Evolutionary conservation across 2,888 invertebrate genomes (phyloP).

Genomic region (Orchesellides sinensis): DNA sequence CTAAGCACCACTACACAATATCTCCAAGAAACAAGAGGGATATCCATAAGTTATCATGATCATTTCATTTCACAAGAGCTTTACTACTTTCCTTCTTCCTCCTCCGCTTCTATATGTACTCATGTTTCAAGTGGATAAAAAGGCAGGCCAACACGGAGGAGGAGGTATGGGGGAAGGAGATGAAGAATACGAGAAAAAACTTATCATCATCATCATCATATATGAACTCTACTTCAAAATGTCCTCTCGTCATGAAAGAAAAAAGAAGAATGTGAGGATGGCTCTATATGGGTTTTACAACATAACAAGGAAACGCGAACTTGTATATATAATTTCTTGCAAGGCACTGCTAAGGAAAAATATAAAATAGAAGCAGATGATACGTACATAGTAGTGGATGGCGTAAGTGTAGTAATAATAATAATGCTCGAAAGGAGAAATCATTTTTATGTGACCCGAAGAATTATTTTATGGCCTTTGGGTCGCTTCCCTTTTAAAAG

Average conservation of each 20-base stretch:
- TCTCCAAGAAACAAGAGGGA: neutral
- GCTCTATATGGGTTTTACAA: too few species aligned
- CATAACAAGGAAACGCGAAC: too few species aligned
- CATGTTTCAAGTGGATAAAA: neutral
- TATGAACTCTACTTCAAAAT: slow-evolving; percentile 7
- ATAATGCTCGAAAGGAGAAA: slow-evolving; percentile 17
- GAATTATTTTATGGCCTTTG: slow-evolving; percentile 57
- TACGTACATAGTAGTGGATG: neutral
- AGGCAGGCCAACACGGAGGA: neutral
- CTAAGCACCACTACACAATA: too few species aligned
- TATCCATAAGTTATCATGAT: slow-evolving; percentile 20
- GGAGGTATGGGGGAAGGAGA: neutral
- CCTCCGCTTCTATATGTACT: too few species aligned
- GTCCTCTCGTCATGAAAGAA: neutral
- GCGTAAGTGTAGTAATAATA: neutral
- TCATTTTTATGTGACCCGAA: slow-evolving; percentile 58
- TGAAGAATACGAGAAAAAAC: neutral
- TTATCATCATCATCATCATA: slow-evolving; percentile 18
- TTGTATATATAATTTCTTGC: too few species aligned
- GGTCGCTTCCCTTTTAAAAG: slow-evolving; percentile 24
- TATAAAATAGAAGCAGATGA: neutral
- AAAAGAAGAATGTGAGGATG: neutral
- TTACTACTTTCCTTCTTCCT: neutral
- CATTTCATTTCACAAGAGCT: slow-evolving; percentile 14
- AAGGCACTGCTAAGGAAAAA: too few species aligned